Evolutionary conservation across 1,140 invertebrate genomes (phyloP), one percentile per base, ranked within the genome.

Genomic region (Drosophila lowei): DNA sequence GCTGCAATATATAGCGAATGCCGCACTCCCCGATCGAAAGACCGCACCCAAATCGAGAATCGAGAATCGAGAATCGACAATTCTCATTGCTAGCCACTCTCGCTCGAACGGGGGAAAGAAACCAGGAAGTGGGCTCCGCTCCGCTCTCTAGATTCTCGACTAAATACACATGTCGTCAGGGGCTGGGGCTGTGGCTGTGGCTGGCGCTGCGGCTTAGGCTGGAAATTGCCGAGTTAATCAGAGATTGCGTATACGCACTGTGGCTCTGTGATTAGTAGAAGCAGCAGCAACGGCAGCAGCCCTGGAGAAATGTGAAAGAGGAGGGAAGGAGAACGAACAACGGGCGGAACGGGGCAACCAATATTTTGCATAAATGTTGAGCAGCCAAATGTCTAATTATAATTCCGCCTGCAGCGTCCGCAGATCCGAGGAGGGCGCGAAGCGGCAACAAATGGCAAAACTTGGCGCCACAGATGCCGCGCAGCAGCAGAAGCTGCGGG

Each of bases 351-450:
- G 43, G 41, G 50, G 57, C 46, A 80, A 72, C 72, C 65, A 74
- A 88, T 75, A 75, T 86, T 85, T 85, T 85, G 80, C 80, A 85
- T 85, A 85, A 85, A 86, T 79, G 81, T 71, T 75, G 77, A 80
- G 72, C 71, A 53, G 38, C 60, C 72, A 66, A 75, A 75, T 76
- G 66, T 80, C 81, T 86, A 80, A 76, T 86, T 86, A 85, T 80
- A 63, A 86, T 66, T 64, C 58, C 64, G 66, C 58, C 60, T 55
- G 34, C 11, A 38, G 34, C 9, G 1, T 38, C 2, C 18, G 18
- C 18, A 18, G 34, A 38, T 3, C 34, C 34, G 1, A 38, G 11
- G 9, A 2, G 72, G 67, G 44, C 28, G 61, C 15, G 56, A 43
- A 25, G 48, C 43, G 61, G 42, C 72, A 75, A n/a, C 50, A 61